Conservation (phyloP, 35 echinoderm and acorn worm species). For the Acanthaster planci region DNA sequence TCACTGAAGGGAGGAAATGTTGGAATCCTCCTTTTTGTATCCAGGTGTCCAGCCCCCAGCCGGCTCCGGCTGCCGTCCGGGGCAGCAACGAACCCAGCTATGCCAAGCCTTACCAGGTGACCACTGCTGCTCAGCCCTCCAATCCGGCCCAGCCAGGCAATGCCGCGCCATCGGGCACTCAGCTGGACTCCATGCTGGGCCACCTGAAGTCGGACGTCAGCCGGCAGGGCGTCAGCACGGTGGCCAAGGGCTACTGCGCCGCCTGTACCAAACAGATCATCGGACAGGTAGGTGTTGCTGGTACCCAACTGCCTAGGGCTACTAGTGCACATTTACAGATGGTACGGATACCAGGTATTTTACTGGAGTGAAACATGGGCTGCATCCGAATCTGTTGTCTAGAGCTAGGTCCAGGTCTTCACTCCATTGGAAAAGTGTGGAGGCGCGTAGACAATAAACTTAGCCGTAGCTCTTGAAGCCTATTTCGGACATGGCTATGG, state of each 20-base stretch:
- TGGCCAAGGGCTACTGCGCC: conserved; percentile 92
- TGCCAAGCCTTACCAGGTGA: conserved; percentile 39
- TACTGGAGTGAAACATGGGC: no score
- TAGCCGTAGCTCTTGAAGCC: no score
- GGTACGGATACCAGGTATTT: no score
- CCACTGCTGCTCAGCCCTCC: conserved; percentile 17
- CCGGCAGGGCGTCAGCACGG: conserved; percentile 87
- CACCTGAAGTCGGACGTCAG: conserved; percentile 74
- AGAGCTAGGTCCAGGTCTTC: no score
- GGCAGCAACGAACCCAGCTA: conserved; percentile 29
- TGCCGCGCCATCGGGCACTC: conserved; percentile 20
- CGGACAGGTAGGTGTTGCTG: conserved; percentile 64
- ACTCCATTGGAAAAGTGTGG: no score
- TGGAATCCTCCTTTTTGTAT: not conserved
- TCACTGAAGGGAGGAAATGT: no score
- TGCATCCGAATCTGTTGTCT: no score
- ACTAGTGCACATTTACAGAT: no score
- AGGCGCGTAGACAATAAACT: no score
- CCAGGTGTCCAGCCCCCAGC: conserved; percentile 1
- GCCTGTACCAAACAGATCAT: conserved; percentile 94
- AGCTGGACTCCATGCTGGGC: conserved; percentile 45
- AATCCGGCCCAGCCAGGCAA: conserved; percentile 16
- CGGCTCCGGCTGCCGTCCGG: conserved; percentile 25
- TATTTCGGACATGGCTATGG: no score
- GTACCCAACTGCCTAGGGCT: no score